Conservation (phyloP, 2,113 vertebrate species). For the Tragelaphus buxtoni region DNA sequence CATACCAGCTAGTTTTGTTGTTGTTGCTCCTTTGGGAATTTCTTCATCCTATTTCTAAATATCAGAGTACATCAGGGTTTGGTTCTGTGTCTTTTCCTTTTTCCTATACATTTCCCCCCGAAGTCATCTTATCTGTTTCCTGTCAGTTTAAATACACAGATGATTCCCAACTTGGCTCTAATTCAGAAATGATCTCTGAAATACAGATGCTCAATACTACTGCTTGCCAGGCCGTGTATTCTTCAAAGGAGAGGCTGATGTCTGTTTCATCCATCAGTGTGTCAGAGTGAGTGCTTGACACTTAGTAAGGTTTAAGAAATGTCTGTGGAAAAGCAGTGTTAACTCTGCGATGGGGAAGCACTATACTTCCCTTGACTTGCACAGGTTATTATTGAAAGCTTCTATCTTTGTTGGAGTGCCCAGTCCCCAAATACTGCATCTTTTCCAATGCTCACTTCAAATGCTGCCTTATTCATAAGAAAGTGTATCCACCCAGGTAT, state of each 20-base stretch:
- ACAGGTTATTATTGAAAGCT: not conserved
- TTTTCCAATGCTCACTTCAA: not conserved
- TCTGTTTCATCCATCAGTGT: not conserved
- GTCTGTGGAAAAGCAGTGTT: not conserved
- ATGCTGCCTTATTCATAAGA: not conserved
- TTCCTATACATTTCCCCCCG: not conserved
- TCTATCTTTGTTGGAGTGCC: not conserved
- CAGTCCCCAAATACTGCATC: too few relatives aligned
- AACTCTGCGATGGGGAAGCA: too few relatives aligned
- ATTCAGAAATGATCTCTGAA: not conserved
- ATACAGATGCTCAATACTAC: not conserved
- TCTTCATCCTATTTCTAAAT: not conserved
- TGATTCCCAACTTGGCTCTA: not conserved
- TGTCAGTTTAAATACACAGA: not conserved
- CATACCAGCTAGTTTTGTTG: not conserved
- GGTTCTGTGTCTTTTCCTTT: not conserved
- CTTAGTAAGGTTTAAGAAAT: not conserved
- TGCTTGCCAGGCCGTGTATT: not conserved
- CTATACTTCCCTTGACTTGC: not conserved
- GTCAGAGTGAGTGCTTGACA: not conserved
- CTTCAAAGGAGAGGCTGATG: not conserved
- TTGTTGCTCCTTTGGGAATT: not conserved
- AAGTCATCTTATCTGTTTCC: not conserved
- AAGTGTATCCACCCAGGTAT: not conserved
- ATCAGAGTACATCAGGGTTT: not conserved